Conservation (phyloP, 2,113 vertebrate species). For the Madoqua kirkii region DNA sequence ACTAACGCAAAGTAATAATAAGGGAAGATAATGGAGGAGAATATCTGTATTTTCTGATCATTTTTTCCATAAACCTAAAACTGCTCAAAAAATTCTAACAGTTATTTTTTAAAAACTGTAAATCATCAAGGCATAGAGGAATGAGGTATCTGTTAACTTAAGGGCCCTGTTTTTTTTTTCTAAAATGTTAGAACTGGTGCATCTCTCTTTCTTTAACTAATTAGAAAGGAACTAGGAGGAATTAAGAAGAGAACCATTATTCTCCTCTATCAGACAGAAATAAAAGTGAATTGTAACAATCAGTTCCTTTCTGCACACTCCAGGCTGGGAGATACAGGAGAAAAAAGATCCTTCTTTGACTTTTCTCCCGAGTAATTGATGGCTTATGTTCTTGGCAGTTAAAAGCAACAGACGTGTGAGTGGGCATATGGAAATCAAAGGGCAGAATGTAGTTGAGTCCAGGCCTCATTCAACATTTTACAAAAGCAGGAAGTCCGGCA, state of each 20-base stretch:
- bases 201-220: neutral
- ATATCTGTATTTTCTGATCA: neutral
- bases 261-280: slow-evolving; percentile 32
- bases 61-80: neutral
- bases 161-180: neutral
- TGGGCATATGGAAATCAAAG: slow-evolving; percentile 62
- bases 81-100: neutral
- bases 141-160: neutral
- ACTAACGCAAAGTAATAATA: neutral
- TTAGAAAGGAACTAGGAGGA: neutral
- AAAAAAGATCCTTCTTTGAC: slow-evolving; percentile 49
- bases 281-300: neutral
- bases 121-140: neutral
- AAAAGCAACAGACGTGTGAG: slow-evolving; percentile 50
- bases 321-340: slow-evolving; percentile 11
- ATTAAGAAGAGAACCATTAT: neutral
- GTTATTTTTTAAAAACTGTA: neutral
- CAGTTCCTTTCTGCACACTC: slow-evolving; percentile 7
- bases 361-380: slow-evolving; percentile 56
- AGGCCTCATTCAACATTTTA: slow-evolving; percentile 23
- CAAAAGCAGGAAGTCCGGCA: neutral
- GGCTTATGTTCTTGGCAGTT: slow-evolving; percentile 61
- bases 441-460: slow-evolving; percentile 35
- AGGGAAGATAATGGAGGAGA: neutral
- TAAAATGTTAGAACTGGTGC: neutral